Conservation (phyloP, 2,888 invertebrate species). For the Tetragonisca angustula region DNA sequence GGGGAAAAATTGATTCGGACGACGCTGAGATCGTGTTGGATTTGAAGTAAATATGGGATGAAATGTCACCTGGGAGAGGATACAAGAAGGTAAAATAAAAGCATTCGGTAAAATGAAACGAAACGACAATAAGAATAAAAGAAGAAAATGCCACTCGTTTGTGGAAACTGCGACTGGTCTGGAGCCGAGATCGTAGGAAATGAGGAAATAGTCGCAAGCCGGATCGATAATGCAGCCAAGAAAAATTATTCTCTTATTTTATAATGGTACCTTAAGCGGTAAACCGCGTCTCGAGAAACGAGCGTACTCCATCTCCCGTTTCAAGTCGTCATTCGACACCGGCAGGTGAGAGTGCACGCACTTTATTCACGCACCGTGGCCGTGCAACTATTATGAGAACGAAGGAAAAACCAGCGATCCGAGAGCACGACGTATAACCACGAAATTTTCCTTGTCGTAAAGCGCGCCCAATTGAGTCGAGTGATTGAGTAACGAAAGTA, state of each 20-base stretch:
- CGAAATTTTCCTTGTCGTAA: slow-evolving; percentile 27
- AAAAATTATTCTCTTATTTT: slow-evolving; percentile 47
- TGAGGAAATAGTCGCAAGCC: slow-evolving; percentile 29
- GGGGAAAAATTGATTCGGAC: neutral
- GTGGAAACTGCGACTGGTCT: neutral
- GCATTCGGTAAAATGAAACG: neutral
- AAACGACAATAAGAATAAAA: neutral
- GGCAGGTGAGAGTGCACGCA: slow-evolving; percentile 58
- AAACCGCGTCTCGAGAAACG: slow-evolving; percentile 53
- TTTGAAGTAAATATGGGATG: slow-evolving; percentile 14
- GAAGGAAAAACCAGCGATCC: slow-evolving; percentile 36
- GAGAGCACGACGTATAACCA: neutral
- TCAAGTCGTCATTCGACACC: slow-evolving; percentile 59
- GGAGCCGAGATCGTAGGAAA: slow-evolving; percentile 39
- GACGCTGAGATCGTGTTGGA: neutral
- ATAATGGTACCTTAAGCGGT: slow-evolving; percentile 55
- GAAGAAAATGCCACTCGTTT: neutral
- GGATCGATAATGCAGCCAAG: slow-evolving; percentile 4
- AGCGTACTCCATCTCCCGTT: slow-evolving; percentile 49
- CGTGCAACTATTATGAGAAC: slow-evolving; percentile 34
- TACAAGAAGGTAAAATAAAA: slow-evolving; percentile 1
- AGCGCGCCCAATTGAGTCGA: slow-evolving; percentile 36
- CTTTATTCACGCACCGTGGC: slow-evolving; percentile 10
- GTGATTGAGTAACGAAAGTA: neutral
- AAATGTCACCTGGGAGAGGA: slow-evolving; percentile 37